These are phyloP conservation scores for Mesorhabditis sp. DNA, from an alignment of 2,888 invertebrate genomes.

Conservation along the genomic window DNA sequence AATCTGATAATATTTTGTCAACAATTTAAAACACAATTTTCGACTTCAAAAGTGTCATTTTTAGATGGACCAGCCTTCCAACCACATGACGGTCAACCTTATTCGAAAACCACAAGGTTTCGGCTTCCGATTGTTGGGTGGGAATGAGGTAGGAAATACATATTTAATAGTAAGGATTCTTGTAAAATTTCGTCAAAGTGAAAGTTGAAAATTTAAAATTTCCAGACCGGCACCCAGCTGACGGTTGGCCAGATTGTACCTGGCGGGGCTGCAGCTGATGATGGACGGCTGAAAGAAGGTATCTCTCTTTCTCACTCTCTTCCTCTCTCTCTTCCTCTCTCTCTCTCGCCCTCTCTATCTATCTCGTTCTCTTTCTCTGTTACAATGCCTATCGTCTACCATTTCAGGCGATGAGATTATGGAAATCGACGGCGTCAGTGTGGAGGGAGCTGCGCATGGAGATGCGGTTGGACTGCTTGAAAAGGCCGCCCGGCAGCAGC, in stretches of 20 bases:
- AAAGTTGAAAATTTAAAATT: not conserved
- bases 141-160: slow-evolving; percentile 77
- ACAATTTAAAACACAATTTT: not conserved
- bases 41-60: not conserved
- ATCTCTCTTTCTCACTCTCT: no score
- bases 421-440: slow-evolving; percentile 76
- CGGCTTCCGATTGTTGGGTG: slow-evolving; percentile 95
- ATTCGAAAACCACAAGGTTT: slow-evolving; percentile 89
- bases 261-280: slow-evolving; percentile 86
- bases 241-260: slow-evolving; percentile 94
- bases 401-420: slow-evolving; percentile 13
- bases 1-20: not conserved
- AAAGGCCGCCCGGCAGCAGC: slow-evolving; percentile 78
- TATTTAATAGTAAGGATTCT: no score
- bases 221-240: slow-evolving; percentile 63
- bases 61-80: slow-evolving; percentile 48
- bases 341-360: no score
- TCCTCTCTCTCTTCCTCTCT: no score
- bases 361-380: no score
- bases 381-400: not conserved
- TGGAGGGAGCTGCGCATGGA: slow-evolving; percentile 77
- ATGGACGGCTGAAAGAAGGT: slow-evolving; percentile 82
- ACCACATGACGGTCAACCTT: slow-evolving; percentile 75
- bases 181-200: not conserved
- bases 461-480: slow-evolving; percentile 89